Evolutionary conservation across 2,888 invertebrate genomes (phyloP), one percentile per base, ranked within the genome.

Genomic region (Pogonocherus hispidulus): DNA sequence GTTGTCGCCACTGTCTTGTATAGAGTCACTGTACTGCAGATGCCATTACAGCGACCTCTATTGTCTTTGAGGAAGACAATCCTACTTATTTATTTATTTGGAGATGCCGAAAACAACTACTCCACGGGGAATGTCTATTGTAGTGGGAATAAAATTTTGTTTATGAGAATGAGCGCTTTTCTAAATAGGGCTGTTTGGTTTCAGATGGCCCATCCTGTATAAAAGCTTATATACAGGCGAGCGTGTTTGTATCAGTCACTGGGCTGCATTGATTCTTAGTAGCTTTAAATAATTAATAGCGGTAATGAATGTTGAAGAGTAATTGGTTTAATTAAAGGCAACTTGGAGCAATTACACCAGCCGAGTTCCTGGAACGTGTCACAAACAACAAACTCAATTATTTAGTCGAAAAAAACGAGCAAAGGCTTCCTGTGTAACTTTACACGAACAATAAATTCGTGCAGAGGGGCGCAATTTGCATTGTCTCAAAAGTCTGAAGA

Each of bases 301-400:
- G 47, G 59, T 66, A 69, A 71, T 66, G 68, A 71, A 71, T 69
- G 71, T 71, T 68, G 68, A 66, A 71, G 65, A 66, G 60, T 72
- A 75, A 75, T 75, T 72, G 72, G 63, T 57, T 72, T 74, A 75
- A 75, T 75, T 75, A 67, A 67, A 68, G 65, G 66, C 64, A 65
- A 70, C 66, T 67, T 69, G 19, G 49, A 67, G 44, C 74, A 74
- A 73, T 75, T 71, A 73, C 60, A 54, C 19, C 59, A 19, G 55
- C 41, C 63, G 23, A 60, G 63, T 73, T 73, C 73, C 65, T 41
- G 44, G 73, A 71, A 73, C 69, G 71, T 73, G 71, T 71, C 66
- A 64, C 67, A 66, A 57, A 44, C 69, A 69, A 69, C 70, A 69
- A 55, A 65, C 59, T 73, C 63, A 73, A 73, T 73, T 73, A 71